Conservation (phyloP, 2,888 invertebrate species). For the Drosophila neotestacea region DNA sequence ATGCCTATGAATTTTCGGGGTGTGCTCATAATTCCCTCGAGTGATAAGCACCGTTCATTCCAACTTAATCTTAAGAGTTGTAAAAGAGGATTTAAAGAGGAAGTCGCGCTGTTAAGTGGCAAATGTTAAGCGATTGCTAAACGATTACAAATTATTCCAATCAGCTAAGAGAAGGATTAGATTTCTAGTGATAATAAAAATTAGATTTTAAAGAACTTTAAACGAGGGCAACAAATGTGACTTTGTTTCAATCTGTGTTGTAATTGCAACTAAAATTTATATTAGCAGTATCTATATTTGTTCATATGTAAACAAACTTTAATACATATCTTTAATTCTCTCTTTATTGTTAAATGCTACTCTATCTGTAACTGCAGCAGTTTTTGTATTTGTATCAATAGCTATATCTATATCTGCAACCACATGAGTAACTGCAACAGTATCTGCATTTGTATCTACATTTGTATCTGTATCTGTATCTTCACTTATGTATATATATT, state of each 20-base stretch:
- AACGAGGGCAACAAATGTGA: not conserved
- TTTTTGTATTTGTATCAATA: too few relatives aligned
- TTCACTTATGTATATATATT: slow-evolving; percentile 8
- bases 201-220: slow-evolving; percentile 15
- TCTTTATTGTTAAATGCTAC: too few relatives aligned
- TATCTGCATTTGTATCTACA: not conserved
- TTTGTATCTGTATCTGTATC: slow-evolving; percentile 3
- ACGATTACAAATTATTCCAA: slow-evolving; percentile 65
- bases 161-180: slow-evolving; percentile 16
- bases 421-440: not conserved
- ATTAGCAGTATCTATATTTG: too few relatives aligned
- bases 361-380: too few relatives aligned
- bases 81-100: slow-evolving; percentile 53
- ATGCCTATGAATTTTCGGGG: slow-evolving; percentile 24
- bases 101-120: slow-evolving; percentile 51
- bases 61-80: slow-evolving; percentile 17
- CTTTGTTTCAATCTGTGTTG: too few relatives aligned
- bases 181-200: slow-evolving; percentile 28
- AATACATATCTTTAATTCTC: too few relatives aligned
- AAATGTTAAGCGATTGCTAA: slow-evolving; percentile 44
- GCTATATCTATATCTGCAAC: not conserved
- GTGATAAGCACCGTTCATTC: slow-evolving; percentile 25
- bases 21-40: slow-evolving; percentile 15
- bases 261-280: not conserved
- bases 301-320: too few relatives aligned